A percentile compares a stretch with the other conserved stretches of the same genome.
Evolutionary conservation across 2,888 invertebrate species (phyloP).

Genomic region (Platerodrilus igneus): DNA sequence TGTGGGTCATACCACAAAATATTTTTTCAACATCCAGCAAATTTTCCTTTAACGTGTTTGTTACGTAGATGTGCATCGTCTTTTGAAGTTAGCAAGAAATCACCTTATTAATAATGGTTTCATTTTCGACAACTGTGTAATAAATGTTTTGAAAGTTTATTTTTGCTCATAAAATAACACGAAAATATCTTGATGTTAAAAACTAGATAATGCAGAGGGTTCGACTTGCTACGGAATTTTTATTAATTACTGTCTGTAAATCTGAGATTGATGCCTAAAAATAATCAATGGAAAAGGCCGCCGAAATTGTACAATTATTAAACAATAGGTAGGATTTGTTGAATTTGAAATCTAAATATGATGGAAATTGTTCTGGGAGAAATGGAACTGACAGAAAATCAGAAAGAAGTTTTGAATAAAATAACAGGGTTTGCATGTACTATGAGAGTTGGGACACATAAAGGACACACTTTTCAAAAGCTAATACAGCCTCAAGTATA

Average conservation of each 20-base stretch:
- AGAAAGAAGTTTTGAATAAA: conserved; percentile 21
- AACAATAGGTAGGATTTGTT: conserved; percentile 31
- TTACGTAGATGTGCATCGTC: conserved; percentile 28
- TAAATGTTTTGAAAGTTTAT: conserved; percentile 23
- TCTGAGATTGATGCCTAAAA: conserved; percentile 15
- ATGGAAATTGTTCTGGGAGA: conserved; percentile 10
- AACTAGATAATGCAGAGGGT: too few relatives aligned
- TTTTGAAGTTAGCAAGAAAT: conserved; percentile 28
- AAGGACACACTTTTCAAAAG: conserved; percentile 22
- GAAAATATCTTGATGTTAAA: conserved; percentile 26
- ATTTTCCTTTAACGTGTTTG: conserved; percentile 18
- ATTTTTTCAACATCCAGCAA: conserved; percentile 7
- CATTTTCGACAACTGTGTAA: conserved; percentile 4
- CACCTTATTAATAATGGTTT: conserved; percentile 26
- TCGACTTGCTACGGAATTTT: conserved; percentile 18
- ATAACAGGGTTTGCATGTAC: conserved; percentile 18
- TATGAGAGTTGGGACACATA: conserved; percentile 27
- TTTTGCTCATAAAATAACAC: conserved; percentile 25
- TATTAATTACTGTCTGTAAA: conserved; percentile 10
- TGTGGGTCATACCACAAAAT: conserved; percentile 2
- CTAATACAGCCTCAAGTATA: too few relatives aligned
- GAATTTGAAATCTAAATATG: conserved; percentile 25
- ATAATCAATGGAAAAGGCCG: conserved; percentile 12
- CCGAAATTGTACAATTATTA: too few relatives aligned
- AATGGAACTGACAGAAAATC: conserved; percentile 28